Conservation (phyloP, 2,888 invertebrate genomes). For the Octonoba sinensis region DNA sequence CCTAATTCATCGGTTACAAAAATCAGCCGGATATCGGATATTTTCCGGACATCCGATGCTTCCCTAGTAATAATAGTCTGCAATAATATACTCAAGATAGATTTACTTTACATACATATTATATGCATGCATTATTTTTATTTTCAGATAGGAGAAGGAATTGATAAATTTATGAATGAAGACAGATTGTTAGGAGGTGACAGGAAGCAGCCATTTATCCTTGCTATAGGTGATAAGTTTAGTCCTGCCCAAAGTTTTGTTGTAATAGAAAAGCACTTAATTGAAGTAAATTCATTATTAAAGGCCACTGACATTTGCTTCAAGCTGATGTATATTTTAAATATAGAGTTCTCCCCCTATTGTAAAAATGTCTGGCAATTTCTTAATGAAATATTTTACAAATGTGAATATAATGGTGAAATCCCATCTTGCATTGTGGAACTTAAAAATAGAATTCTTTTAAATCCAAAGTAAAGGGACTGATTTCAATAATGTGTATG, state of each 20-base stretch:
- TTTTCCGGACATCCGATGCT: too few species aligned
- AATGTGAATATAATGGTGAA: background rate
- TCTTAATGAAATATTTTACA: background rate
- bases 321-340: background rate
- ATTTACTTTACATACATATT: too few species aligned
- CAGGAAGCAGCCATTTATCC: conserved; percentile 1
- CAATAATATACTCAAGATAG: too few species aligned
- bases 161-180: conserved; percentile 3
- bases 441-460: background rate
- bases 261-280: background rate
- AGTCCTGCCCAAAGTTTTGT: background rate
- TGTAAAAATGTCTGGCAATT: conserved; percentile 13
- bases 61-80: too few species aligned
- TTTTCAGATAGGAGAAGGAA: conserved; percentile 8
- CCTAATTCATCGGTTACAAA: too few species aligned
- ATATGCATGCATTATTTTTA: background rate
- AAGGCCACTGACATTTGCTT: conserved; percentile 1
- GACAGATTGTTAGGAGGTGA: background rate
- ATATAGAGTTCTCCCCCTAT: background rate
- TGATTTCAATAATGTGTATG: too few species aligned
- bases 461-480: background rate
- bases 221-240: background rate
- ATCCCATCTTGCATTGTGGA: background rate
- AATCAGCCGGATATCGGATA: too few species aligned
- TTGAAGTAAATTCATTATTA: background rate